Percentiles rank a stretch among this genome's conserved stretches.
phyloP scores from a whole-genome alignment of 1,140 invertebrate species.

The Asobara japonica region DNA sequence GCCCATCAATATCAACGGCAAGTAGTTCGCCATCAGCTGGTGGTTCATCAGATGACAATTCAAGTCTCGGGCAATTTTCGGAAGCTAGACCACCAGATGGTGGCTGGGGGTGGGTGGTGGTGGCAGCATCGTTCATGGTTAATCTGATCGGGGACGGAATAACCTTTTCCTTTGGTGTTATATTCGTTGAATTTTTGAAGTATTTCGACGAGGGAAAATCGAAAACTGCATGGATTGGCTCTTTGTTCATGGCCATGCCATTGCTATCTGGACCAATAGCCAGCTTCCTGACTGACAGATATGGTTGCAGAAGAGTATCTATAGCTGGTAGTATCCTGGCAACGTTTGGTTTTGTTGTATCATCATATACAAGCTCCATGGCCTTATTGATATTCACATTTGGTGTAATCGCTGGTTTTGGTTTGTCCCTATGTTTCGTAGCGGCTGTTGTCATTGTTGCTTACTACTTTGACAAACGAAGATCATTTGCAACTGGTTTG shows the following conservation, averaged over 20 bases:
- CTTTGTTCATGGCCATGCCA: conserved; percentile 91
- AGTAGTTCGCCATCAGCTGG: conserved; percentile 46
- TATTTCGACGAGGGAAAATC: conserved; percentile 83
- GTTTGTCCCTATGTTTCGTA: conserved; percentile 87
- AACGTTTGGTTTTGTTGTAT: conserved; percentile 82
- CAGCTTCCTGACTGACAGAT: conserved; percentile 86
- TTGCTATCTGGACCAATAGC: conserved; percentile 88
- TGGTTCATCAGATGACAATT: conserved; percentile 69
- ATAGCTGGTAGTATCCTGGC: conserved; percentile 84
- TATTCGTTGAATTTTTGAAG: conserved; percentile 81
- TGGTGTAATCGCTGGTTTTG: conserved; percentile 86
- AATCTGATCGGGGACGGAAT: conserved; percentile 92
- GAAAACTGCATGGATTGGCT: conserved; percentile 91
- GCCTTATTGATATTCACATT: conserved; percentile 85
- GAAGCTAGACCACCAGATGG: conserved; percentile 78
- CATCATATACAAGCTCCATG: conserved; percentile 80
- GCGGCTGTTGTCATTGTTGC: conserved; percentile 93
- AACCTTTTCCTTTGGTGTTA: conserved; percentile 87
- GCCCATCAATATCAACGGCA: conserved; percentile 61
- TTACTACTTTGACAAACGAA: conserved; percentile 93
- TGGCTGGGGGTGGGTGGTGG: conserved; percentile 83
- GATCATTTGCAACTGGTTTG: conserved; percentile 92
- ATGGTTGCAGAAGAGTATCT: conserved; percentile 83
- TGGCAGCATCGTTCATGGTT: conserved; percentile 87
- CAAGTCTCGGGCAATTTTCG: conserved; percentile 70